These are phyloP conservation scores for Aldabrachelys gigantea DNA, from an alignment of 2,113 vertebrate species.

Conservation along the genomic window DNA sequence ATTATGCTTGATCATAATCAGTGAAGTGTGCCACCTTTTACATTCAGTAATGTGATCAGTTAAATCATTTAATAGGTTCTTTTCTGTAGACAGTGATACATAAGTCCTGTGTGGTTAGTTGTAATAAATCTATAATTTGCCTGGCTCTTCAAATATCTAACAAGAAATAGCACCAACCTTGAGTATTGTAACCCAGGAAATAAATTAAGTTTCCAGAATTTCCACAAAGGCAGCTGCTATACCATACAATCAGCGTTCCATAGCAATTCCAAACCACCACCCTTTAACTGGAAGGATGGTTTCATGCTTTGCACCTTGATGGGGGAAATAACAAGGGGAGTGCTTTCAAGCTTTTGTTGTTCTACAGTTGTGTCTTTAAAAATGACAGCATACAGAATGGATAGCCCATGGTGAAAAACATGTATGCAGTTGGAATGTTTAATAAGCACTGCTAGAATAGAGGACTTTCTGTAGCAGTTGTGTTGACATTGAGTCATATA, in stretches of 20 bases:
- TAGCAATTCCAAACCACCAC: background rate
- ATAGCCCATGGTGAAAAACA: background rate
- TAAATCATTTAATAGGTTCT: slow-evolving; percentile 52
- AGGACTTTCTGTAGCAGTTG: background rate
- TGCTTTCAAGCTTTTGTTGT: background rate
- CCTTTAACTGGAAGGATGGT: background rate
- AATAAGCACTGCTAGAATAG: background rate
- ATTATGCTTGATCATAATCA: slow-evolving; percentile 43
- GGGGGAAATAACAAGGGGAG: background rate
- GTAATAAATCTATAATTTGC: slow-evolving; percentile 60
- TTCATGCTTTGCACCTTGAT: background rate
- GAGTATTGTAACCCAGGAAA: slow-evolving; percentile 20
- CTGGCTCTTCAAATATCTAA: slow-evolving; percentile 36
- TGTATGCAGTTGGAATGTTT: background rate
- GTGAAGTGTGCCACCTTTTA: slow-evolving; percentile 51
- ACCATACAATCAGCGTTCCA: background rate
- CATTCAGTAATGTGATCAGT: slow-evolving; percentile 37
- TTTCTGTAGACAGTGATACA: slow-evolving; percentile 31
- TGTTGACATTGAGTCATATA: background rate
- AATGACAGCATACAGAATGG: background rate
- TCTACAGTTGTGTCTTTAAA: background rate
- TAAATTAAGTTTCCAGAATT: background rate
- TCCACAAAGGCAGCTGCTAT: background rate
- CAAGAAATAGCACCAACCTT: background rate
- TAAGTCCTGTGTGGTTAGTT: slow-evolving; percentile 29